Evolutionary conservation across 1,140 invertebrate species (phyloP).

Genomic region (Cyrtorhinus lividipennis): DNA sequence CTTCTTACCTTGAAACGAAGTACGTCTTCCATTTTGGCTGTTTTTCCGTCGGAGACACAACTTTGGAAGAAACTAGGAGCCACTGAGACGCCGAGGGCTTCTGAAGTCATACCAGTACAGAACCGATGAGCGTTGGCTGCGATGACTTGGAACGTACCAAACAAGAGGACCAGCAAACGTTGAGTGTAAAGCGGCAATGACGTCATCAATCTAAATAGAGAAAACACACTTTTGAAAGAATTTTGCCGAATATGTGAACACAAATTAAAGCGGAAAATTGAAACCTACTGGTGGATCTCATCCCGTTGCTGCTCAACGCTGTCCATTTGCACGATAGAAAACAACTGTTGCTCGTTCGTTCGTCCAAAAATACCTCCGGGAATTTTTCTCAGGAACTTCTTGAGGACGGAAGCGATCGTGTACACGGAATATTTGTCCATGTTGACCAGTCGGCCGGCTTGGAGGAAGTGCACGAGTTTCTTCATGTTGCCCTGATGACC

Average conservation of each 20-base stretch:
- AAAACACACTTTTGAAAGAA: slow-evolving; percentile 17
- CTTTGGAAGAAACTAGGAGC: slow-evolving; percentile 97
- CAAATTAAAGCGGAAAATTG: no score
- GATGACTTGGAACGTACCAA: slow-evolving; percentile 94
- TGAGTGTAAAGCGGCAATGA: slow-evolving; percentile 81
- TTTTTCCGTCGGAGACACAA: slow-evolving; percentile 84
- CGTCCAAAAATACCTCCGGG: slow-evolving; percentile 89
- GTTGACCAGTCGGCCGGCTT: slow-evolving; percentile 90
- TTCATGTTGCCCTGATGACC: slow-evolving; percentile 91
- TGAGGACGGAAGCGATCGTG: slow-evolving; percentile 94
- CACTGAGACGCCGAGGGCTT: slow-evolving; percentile 86
- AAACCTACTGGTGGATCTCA: slow-evolving; percentile 71
- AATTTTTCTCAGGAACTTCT: slow-evolving; percentile 94
- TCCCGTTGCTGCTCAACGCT: slow-evolving; percentile 71
- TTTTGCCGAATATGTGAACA: slow-evolving; percentile 5
- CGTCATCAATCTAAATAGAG: slow-evolving; percentile 61
- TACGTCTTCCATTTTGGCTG: slow-evolving; percentile 88
- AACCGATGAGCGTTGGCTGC: slow-evolving; percentile 81
- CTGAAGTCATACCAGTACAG: slow-evolving; percentile 87
- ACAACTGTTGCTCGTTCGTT: slow-evolving; percentile 77
- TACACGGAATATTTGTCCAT: slow-evolving; percentile 96
- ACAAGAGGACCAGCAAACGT: slow-evolving; percentile 81
- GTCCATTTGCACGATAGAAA: slow-evolving; percentile 67
- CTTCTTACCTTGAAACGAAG: slow-evolving; percentile 80
- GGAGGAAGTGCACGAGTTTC: slow-evolving; percentile 86